Evolutionary conservation across 2,113 vertebrate species (phyloP).

Genomic region (Gasterosteus aculeatus): DNA sequence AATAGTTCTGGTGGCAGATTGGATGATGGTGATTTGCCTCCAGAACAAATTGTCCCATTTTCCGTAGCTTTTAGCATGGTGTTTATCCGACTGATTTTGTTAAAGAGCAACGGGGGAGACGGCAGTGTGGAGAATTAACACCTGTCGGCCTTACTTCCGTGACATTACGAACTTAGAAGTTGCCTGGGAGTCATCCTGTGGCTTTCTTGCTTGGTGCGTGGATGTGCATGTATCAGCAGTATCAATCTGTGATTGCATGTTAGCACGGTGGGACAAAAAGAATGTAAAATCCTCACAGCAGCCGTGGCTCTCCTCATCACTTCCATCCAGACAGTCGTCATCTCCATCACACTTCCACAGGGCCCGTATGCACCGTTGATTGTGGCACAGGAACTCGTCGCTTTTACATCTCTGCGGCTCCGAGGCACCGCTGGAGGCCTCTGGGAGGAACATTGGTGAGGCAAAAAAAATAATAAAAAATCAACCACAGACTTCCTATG

Average conservation of each 20-base stretch:
- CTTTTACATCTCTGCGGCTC: constrained; percentile 84
- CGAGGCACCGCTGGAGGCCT: constrained; percentile 80
- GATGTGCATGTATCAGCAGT: not conserved
- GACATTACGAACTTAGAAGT: constrained; percentile 59
- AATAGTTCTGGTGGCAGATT: constrained; percentile 55
- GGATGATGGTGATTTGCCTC: constrained; percentile 41
- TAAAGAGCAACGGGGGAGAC: constrained; percentile 40
- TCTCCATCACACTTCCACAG: constrained; percentile 96
- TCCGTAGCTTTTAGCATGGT: constrained; percentile 38
- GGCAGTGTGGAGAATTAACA: constrained; percentile 34
- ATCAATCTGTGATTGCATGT: not conserved
- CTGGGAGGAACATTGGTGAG: constrained; percentile 18
- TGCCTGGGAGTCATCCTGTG: constrained; percentile 30
- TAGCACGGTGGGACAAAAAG: not conserved
- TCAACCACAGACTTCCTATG: constrained; percentile 23
- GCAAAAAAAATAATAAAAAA: constrained; percentile 10
- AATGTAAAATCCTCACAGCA: constrained; percentile 84
- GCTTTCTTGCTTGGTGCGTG: constrained; percentile 18
- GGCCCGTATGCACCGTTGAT: constrained; percentile 89
- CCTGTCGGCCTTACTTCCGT: constrained; percentile 26
- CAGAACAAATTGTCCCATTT: constrained; percentile 22
- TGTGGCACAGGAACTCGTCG: constrained; percentile 93
- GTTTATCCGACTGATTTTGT: constrained; percentile 63
- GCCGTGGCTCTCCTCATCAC: constrained; percentile 87
- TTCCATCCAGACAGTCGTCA: constrained; percentile 95